Evolutionary conservation across 2,797 vertebrate species (phyloP).

Genomic region (Graptemys geographica): DNA sequence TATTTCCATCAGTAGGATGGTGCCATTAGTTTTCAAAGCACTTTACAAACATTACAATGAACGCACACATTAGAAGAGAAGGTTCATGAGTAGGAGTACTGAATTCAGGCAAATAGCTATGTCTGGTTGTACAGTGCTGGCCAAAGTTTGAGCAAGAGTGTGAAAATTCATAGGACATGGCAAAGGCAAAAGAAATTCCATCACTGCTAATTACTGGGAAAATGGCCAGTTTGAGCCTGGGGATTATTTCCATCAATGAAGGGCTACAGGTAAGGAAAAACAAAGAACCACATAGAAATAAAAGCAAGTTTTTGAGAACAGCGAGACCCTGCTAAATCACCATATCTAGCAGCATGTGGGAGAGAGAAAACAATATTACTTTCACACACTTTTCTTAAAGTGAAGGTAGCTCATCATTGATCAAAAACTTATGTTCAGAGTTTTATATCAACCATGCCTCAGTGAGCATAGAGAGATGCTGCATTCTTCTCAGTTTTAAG

Average conservation of each 20-base stretch:
- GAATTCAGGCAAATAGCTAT: neutral
- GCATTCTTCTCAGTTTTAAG: neutral
- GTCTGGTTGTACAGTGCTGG: neutral
- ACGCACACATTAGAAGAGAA: neutral
- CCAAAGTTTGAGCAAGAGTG: too few species aligned
- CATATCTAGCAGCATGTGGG: neutral
- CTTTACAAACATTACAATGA: neutral
- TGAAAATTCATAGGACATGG: neutral
- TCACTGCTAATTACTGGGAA: constrained; percentile 6
- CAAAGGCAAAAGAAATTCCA: neutral
- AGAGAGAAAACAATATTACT: neutral
- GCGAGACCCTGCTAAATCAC: neutral
- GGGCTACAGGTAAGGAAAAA: neutral
- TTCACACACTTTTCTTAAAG: neutral
- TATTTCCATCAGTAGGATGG: neutral
- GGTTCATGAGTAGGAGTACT: neutral
- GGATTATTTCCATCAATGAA: neutral
- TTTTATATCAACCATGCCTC: neutral
- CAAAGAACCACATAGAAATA: neutral
- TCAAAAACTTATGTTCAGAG: neutral
- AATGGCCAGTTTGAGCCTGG: constrained; percentile 13
- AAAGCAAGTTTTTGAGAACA: neutral
- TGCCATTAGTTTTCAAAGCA: neutral
- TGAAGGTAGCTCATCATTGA: neutral
- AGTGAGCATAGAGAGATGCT: neutral